Evolutionary conservation across 2,113 vertebrate genomes (phyloP), one percentile per base, ranked within the genome.

Genomic region (Forbesichthys agassizii): DNA sequence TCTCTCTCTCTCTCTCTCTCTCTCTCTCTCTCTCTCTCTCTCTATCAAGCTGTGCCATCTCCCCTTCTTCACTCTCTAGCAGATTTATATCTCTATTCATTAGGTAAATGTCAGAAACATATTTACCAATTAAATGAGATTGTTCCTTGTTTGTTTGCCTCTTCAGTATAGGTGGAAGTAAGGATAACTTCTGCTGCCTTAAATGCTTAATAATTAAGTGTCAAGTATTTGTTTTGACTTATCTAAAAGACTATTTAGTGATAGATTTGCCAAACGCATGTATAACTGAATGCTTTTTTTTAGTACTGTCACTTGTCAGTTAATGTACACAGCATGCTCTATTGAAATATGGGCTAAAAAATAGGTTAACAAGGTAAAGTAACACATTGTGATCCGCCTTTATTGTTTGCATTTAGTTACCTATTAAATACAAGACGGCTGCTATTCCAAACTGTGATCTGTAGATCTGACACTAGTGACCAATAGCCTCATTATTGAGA

Each of bases 51-150:
- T 20, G 27, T 33, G 56, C 42, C 33, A 48, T 16, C 49, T 36
- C 47, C 11, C 18, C 69, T 68, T 65, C 33, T 12, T 61, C 33
- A 20, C 9, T 33, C 61, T 27, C 47, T 63, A 3, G 1, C 64
- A 86, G 85, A 89, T 89, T 77, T 61, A 61, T 27, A 86, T 90
- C 88, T 84, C 73, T 66, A 57, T 55, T 80, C 71, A 74, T 87
- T 76, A 83, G 67, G 64, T 66, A 86, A 90, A 91, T 90, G 85
- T 86, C 78, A 71, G 48, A 16, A 64, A 73, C 76, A 85, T 75
- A 73, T 84, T 82, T 70, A 48, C 27, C 51, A n/a, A 18, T 61
- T 69, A 69, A 80, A 65, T 20, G 20, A 73, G 67, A 77, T 57
- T 61, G 59, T 67, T n/a, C 49, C 47, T 27, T 51, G n/a, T 49